Conservation (phyloP, 2,888 invertebrate genomes). For the Pachliopta kotzebuea region DNA sequence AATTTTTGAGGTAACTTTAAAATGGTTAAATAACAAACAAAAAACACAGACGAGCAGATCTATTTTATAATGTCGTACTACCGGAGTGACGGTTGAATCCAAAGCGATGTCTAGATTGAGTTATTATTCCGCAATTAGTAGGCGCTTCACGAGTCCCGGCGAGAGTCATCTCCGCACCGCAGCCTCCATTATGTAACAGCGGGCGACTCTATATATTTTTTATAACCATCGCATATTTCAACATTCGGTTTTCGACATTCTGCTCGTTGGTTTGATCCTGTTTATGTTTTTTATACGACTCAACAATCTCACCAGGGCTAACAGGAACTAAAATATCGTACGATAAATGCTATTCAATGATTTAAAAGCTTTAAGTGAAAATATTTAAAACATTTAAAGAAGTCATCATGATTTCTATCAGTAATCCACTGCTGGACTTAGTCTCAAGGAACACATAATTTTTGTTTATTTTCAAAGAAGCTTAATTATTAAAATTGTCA, state of each 20-base stretch:
- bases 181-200: slow-evolving; percentile 34
- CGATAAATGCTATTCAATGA: too few relatives aligned
- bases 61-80: slow-evolving; percentile 8
- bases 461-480: too few relatives aligned
- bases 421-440: too few relatives aligned
- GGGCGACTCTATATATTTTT: slow-evolving; percentile 12
- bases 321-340: too few relatives aligned
- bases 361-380: too few relatives aligned
- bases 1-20: not conserved
- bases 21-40: not conserved
- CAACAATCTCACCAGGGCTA: too few relatives aligned
- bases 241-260: slow-evolving; percentile 12
- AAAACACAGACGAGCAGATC: not conserved
- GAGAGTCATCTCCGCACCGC: slow-evolving; percentile 36
- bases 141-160: slow-evolving; percentile 51
- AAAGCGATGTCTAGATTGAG: slow-evolving; percentile 56
- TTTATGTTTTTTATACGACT: not conserved
- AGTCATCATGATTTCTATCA: too few relatives aligned
- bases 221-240: slow-evolving; percentile 14
- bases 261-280: slow-evolving; percentile 6
- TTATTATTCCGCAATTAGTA: slow-evolving; percentile 76
- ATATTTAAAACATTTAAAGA: too few relatives aligned
- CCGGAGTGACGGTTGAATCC: slow-evolving; percentile 49
- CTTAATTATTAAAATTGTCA: too few relatives aligned
- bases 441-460: too few relatives aligned